These are phyloP conservation scores for Pollenia labialis DNA, from an alignment of 2,888 invertebrate species.

Conservation along the genomic window DNA sequence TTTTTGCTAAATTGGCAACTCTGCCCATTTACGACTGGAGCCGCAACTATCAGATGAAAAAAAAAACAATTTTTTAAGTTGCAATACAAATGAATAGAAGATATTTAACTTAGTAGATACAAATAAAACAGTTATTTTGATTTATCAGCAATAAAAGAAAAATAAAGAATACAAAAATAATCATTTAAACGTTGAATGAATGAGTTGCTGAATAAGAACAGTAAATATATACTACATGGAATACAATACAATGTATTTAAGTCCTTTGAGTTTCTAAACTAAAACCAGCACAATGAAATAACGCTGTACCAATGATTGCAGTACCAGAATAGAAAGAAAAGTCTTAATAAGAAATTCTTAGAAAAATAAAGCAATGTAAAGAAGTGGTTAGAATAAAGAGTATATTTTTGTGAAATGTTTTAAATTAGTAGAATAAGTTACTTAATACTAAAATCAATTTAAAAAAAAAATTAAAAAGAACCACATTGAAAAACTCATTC, in stretches of 20 bases:
- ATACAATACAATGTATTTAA: slow-evolving; percentile 53
- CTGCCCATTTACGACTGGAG: not conserved
- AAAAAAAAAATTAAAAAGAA: no score
- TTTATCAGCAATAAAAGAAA: slow-evolving; percentile 32
- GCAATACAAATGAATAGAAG: slow-evolving; percentile 27
- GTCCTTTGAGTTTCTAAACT: slow-evolving; percentile 42
- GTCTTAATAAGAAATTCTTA: not conserved
- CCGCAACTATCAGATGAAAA: slow-evolving; percentile 10
- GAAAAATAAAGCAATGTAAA: no score
- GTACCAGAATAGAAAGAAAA: not conserved
- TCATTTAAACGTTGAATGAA: slow-evolving; percentile 39
- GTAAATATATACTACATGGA: slow-evolving; percentile 34
- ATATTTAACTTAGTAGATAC: slow-evolving; percentile 21
- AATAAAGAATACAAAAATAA: slow-evolving; percentile 35
- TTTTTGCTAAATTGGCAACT: no score
- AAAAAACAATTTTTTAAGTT: slow-evolving; percentile 5
- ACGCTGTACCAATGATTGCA: slow-evolving; percentile 17
- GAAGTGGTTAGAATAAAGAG: no score
- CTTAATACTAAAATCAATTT: no score
- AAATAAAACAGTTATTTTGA: slow-evolving; percentile 49
- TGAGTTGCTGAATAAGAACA: slow-evolving; percentile 20
- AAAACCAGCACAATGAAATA: slow-evolving; percentile 78
- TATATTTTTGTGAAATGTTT: no score
- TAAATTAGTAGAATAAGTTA: no score
- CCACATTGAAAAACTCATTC: no score